A percentile compares a stretch with the other conserved stretches of the same genome.
These are phyloP conservation scores for Deilephila porcellus DNA, from an alignment of 2,888 invertebrate species.

Conservation along the genomic window DNA sequence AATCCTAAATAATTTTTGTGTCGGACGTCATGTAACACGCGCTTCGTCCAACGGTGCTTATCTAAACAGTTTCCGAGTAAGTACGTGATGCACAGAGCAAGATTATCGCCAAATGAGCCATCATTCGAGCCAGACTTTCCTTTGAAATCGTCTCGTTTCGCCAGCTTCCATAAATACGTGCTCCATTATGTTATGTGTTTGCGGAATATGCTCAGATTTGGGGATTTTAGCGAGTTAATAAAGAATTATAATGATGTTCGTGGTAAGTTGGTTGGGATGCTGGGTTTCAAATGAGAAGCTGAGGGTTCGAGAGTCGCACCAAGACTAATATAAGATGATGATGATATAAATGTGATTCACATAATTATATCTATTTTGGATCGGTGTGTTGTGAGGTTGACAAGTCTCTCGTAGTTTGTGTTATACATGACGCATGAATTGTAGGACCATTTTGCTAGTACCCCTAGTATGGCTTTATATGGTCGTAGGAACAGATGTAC, in stretches of 20 bases:
- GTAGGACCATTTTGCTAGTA: no score
- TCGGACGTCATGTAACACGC: slow-evolving; percentile 41
- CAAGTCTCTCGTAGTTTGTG: no score
- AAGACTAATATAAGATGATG: no score
- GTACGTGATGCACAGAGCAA: slow-evolving; percentile 48
- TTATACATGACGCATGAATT: no score
- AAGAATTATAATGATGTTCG: background rate
- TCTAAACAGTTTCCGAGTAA: slow-evolving; percentile 56
- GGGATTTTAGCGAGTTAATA: background rate
- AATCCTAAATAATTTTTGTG: background rate
- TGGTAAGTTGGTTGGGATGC: background rate
- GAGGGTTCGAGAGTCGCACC: no score
- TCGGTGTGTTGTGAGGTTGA: no score
- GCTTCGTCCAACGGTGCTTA: slow-evolving; percentile 41
- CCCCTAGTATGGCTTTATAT: no score
- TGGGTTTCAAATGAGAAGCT: no score
- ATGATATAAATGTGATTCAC: no score
- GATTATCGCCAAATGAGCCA: slow-evolving; percentile 49
- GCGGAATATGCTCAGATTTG: background rate
- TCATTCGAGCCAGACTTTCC: slow-evolving; percentile 26
- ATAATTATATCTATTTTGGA: no score
- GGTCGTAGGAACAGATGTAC: no score
- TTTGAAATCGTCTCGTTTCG: slow-evolving; percentile 28
- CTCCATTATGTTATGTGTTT: slow-evolving; percentile 3
- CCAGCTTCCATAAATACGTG: slow-evolving; percentile 6